A percentile compares a stretch with the other conserved stretches of the same genome.
phyloP scores from a whole-genome alignment of 1,140 invertebrate genomes.

The Leptopilina boulardi region DNA sequence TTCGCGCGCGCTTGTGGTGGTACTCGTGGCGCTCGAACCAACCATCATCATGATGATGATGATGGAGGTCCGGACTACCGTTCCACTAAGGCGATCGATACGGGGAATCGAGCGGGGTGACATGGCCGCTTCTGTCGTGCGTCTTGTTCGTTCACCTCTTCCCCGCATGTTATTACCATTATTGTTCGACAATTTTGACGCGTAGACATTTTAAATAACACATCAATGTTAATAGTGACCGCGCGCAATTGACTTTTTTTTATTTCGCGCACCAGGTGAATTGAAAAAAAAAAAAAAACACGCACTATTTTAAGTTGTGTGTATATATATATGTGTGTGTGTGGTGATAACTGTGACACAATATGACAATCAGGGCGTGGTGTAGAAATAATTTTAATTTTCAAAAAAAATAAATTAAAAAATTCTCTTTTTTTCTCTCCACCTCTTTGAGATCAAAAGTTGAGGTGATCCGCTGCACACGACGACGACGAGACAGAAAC shows the following conservation, averaged over 20 bases:
- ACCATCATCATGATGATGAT: constrained; percentile 24
- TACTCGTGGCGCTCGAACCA: constrained; percentile 29
- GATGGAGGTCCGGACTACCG: constrained; percentile 34
- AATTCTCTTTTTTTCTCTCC: no score
- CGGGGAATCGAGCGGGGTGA: constrained; percentile 37
- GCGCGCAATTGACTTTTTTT: no score
- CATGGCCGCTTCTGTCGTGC: constrained; percentile 35
- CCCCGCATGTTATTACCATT: constrained; percentile 25
- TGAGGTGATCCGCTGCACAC: not conserved
- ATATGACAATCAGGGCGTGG: no score
- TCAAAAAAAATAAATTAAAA: no score
- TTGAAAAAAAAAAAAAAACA: no score
- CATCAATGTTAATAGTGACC: not conserved
- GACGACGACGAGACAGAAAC: constrained; percentile 38
- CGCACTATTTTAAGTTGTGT: no score
- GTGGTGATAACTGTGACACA: no score
- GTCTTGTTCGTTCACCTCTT: constrained; percentile 2
- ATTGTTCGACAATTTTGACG: constrained; percentile 12
- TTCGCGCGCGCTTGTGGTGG: constrained; percentile 37
- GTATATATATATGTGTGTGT: no score
- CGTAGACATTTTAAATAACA: not conserved
- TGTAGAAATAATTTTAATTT: no score
- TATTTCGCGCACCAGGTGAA: no score
- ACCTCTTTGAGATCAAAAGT: no score
- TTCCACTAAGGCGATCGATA: constrained; percentile 37